Base-by-base conservation (phyloP, 2,113 vertebrate genomes). In the Zosterops hypoxanthus region DNA sequence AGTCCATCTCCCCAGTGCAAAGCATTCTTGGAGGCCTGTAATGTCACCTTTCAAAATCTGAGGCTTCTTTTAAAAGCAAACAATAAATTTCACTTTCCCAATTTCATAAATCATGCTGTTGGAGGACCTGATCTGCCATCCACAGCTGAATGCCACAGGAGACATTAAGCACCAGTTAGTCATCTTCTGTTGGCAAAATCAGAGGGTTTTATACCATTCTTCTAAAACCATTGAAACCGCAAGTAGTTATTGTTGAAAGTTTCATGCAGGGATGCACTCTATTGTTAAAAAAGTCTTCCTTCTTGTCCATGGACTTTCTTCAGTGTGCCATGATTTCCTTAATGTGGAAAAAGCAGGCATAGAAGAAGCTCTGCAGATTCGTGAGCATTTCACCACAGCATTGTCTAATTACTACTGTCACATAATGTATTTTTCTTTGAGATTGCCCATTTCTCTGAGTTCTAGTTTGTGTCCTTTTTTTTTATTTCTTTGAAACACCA, bases 211-310 rank as follows among this genome's bases (percentile, higher is more conserved):
- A 34, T 86, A 42, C 42, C 14, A 53, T 83, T 85, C 65, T 85
- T 73, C 39, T 73, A 59, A 92, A 94, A n/a, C 59, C 79, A 70
- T 61, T 63, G 63, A 80, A 92, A 21, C 85, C 76, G 31, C 86
- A 55, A 88, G 21, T 47, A 34, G 29, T 77, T 88, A 69, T 53
- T 93, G 79, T 61, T 96, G 65, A 49, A 95, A 94, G 69, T 59
- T 71, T 41, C 69, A 68, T 63, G 64, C 70, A 88, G 80, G 12
- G 65, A 78, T 71, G 42, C 47, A 36, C 11, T 80, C 36, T 2
- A 0, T 29, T 80, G 34, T 86, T 75, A n/a, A 72, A 77, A 72
- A 56, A 17, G 11, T 52, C 23, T 53, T 71, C 25, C 10, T 56
- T 61, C 11, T 76, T 10, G 1, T 77, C 41, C 41, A 20, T 41